These are phyloP conservation scores for Elgonia sp. DNA, from an alignment of 2,888 invertebrate species.

Conservation along the genomic window DNA sequence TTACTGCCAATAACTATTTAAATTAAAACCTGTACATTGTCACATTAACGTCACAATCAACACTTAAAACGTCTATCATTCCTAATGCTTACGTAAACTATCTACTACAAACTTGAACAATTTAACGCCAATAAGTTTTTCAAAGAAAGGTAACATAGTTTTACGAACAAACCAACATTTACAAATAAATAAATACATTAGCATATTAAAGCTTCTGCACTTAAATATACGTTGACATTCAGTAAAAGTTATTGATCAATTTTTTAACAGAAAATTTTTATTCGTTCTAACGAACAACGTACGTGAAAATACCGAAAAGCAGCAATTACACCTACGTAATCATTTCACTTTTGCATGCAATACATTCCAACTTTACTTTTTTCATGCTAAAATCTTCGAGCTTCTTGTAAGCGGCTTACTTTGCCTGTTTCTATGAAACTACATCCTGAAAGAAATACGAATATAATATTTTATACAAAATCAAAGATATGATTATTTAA, in stretches of 20 bases:
- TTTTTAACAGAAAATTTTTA: conserved; percentile 45
- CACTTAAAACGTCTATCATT: conserved; percentile 55
- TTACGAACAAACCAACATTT: conserved; percentile 52
- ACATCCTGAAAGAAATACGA: neutral
- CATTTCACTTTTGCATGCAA: conserved; percentile 38
- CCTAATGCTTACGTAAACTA: conserved; percentile 45
- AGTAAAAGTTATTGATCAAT: conserved; percentile 44
- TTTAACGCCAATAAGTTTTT: conserved; percentile 57
- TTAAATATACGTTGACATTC: conserved; percentile 38
- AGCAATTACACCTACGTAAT: conserved; percentile 3
- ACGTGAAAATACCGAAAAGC: conserved; percentile 1
- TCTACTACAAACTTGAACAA: conserved; percentile 52
- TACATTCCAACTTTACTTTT: conserved; percentile 7
- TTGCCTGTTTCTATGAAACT: neutral
- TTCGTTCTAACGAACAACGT: conserved; percentile 35
- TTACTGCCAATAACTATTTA: neutral
- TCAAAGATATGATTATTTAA: too few species aligned
- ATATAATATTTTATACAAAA: too few species aligned
- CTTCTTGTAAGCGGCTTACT: conserved; percentile 25
- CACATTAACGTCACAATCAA: conserved; percentile 52
- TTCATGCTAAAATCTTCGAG: conserved; percentile 32
- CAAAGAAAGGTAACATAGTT: conserved; percentile 45
- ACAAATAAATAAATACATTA: conserved; percentile 51
- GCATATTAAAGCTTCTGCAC: conserved; percentile 52
- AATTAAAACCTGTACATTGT: conserved; percentile 12